Base-by-base conservation (phyloP, 2,888 invertebrate species). In the Drosophila neoperkinsi region DNA sequence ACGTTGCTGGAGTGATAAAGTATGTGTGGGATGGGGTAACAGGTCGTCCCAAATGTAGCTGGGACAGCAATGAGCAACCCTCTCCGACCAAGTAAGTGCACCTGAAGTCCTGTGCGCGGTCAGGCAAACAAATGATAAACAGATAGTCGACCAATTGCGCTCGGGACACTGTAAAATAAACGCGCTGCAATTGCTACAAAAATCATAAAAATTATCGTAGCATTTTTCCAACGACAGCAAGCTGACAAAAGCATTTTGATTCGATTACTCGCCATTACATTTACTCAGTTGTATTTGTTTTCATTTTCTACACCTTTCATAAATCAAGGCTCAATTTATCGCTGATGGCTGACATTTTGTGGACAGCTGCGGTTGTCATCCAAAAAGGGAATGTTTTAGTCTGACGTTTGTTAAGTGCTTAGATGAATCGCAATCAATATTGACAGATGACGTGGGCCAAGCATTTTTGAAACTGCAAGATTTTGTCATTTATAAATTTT, bases 101-200 rank as follows among this genome's bases (percentile, higher is more conserved):
- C 53, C 64, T 38, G 57, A 46, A 46, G 55, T 50, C 62, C 63
- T 36, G 79, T 71, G 82, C 56, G 57, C 73, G 76, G 66, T 70
- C 82, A 81, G 71, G 76, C 79, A 71, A 73, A 67, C 59, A 70
- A 79, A 58, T 73, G 82, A 81, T 81, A 81, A 81, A 70, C 66
- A 76, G 82, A 71, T 64, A 61, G 65, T 57, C 70, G 33, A 34
- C 34, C 77, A 51, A 61, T 52, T 36, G 60, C 21, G 60, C 30
- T 30, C 9, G n/a, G 30, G 46, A 36, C 33, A 30, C 28, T 38
- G 43, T 52, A 38, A 56, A 57, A 30, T 41, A 30, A 60, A 38
- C 33, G 9, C 52, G 25, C 43, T 62, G 64, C 71, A 71, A 69
- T 63, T 70, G 70, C 50, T 41, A 52, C 33, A 41, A 41, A n/a